Percentiles rank a stretch among this genome's conserved stretches.
Evolutionary conservation across 2,888 invertebrate species (phyloP).

Genomic region (Apoda limacodes): DNA sequence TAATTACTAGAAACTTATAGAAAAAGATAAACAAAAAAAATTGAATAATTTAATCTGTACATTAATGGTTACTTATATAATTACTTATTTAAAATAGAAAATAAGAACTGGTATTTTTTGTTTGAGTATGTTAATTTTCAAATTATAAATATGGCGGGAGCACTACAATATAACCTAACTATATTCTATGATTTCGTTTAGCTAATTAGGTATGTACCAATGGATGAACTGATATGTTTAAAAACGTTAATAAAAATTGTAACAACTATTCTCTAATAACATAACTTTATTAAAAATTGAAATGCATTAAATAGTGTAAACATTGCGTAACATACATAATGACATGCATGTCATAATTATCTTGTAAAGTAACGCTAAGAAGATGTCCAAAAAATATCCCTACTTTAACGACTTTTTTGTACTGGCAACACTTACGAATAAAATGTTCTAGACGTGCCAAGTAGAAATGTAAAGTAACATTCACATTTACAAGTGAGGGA

Average conservation of each 20-base stretch:
- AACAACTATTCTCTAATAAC: slow-evolving; percentile 21
- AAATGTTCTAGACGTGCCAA: no score
- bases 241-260: slow-evolving; percentile 20
- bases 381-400: no score
- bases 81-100: no score
- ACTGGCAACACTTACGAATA: no score
- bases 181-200: slow-evolving; percentile 25
- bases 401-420: no score
- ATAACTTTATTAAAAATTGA: slow-evolving; percentile 11
- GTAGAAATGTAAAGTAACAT: no score
- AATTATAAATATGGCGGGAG: slow-evolving; percentile 57
- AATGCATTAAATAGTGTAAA: no score
- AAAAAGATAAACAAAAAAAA: slow-evolving; percentile 51
- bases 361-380: no score
- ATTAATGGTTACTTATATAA: slow-evolving; percentile 33
- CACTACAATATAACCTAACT: slow-evolving; percentile 26
- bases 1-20: slow-evolving; percentile 46
- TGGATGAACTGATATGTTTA: slow-evolving; percentile 18
- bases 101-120: slow-evolving; percentile 49
- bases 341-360: no score
- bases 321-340: no score
- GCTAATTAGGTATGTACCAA: slow-evolving; percentile 10
- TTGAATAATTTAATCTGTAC: slow-evolving; percentile 65
- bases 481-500: no score
- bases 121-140: slow-evolving; percentile 31